Base-by-base conservation (phyloP, 2,888 invertebrate species). In the Hypomecis atomaria region DNA sequence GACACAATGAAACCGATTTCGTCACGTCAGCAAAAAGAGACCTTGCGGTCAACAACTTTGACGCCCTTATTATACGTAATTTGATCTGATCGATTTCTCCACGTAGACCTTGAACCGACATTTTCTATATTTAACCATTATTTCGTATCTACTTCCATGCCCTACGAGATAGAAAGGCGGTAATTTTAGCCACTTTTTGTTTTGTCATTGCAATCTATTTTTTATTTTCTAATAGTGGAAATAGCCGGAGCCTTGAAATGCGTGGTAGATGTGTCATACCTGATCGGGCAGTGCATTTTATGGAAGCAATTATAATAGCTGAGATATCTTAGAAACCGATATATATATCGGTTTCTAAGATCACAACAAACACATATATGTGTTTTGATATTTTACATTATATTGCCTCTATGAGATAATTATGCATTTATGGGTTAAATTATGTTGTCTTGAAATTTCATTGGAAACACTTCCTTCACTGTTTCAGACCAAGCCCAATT, bases 51-150 rank as follows among this genome's bases (percentile, higher is more conserved):
- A 73, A 69, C 65, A 56, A 60, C 65, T 72, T 74, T 78, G 78
- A 67, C 75, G 87, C 88, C 89, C 89, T 90, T 87, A 86, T 81
- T 74, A 78, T 74, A 84, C 79, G 83, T 86, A 84, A 83, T 82
- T 83, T 80, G 69, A 75, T 79, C 76, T 73, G 71, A 72, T 77
- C 82, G 90, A 88, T 90, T 91, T 91, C 90, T 59, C 40, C 43
- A 79, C 75, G 65, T 70, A 70, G 77, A 74, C 90, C 89, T 90
- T 90, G 70, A 71, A 64, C 55, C 33, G 63, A 9, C 49, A 62
- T 47, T 69, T 64, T 69, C 55, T 72, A 66, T 71, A 66, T 71
- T 62, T 64, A 62, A 59, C 62, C 60, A 59, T 59, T 66, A 62
- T 63, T 66, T 59, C n/a, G 44, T 56, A 53, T 50, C 52, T 49